Percentiles rank a stretch among this genome's conserved stretches.
phyloP scores from a whole-genome alignment of 2,888 invertebrate species.

The Crematogaster levior region DNA sequence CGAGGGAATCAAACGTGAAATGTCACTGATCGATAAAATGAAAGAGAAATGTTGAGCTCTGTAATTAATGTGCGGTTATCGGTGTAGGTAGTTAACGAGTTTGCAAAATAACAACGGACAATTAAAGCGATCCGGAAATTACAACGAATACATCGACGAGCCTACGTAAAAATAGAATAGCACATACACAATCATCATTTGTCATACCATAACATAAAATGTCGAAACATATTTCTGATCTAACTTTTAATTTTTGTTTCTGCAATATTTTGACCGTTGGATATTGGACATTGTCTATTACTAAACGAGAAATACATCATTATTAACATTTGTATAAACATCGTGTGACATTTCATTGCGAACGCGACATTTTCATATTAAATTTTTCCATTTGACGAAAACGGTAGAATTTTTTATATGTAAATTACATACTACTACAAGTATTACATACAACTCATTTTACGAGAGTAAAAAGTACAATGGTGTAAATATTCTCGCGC shows the following conservation, averaged over 20 bases:
- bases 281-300: neutral
- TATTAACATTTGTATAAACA: neutral
- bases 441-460: neutral
- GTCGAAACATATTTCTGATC: neutral
- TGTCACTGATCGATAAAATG: constrained; percentile 2
- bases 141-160: neutral
- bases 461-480: neutral
- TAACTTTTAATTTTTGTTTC: constrained; percentile 10
- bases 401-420: neutral
- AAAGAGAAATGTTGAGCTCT: neutral
- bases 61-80: constrained; percentile 35
- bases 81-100: constrained; percentile 17
- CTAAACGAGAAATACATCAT: neutral
- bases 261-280: neutral
- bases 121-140: constrained; percentile 39
- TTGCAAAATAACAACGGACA: constrained; percentile 29
- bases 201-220: constrained; percentile 14
- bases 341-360: neutral
- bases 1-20: neutral
- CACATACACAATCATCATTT: neutral
- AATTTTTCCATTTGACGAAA: neutral
- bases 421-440: too few species aligned
- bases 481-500: neutral
- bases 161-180: constrained; percentile 23
- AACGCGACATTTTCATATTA: neutral